phyloP scores from a whole-genome alignment of 2,888 invertebrate genomes.

The Ennomos erosarius region DNA sequence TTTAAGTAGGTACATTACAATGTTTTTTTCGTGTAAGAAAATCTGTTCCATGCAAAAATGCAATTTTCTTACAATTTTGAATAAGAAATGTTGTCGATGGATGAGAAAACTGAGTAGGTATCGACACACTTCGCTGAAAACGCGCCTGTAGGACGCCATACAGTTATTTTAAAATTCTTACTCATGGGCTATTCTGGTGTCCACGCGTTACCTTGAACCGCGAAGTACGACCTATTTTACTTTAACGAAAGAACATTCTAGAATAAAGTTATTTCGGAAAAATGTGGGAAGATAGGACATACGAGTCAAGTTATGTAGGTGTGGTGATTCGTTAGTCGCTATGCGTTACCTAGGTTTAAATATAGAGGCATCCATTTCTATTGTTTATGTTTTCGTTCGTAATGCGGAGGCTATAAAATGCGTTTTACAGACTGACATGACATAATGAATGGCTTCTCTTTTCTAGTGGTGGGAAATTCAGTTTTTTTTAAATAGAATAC shows the following conservation, averaged over 20 bases:
- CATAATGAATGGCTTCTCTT: no score
- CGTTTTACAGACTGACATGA: not conserved
- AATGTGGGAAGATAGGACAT: constrained; percentile 33
- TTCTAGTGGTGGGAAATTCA: no score
- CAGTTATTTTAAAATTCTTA: constrained; percentile 69
- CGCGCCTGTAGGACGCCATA: constrained; percentile 53
- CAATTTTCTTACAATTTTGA: constrained; percentile 14
- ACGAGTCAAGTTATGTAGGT: constrained; percentile 27
- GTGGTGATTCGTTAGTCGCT: constrained; percentile 22
- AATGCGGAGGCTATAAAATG: constrained; percentile 1
- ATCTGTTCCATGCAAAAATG: constrained; percentile 37
- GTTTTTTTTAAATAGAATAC: no score
- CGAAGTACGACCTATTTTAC: constrained; percentile 72
- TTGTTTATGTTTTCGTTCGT: constrained; percentile 15
- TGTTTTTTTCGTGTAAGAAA: not conserved
- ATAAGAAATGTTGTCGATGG: constrained; percentile 38
- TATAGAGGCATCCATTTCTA: constrained; percentile 11
- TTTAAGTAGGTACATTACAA: no score
- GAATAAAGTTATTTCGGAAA: constrained; percentile 39
- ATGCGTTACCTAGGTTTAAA: constrained; percentile 21
- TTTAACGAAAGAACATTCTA: constrained; percentile 67
- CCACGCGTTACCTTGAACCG: constrained; percentile 75
- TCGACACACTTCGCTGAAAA: constrained; percentile 39
- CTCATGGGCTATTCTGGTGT: constrained; percentile 72
- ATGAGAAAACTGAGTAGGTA: constrained; percentile 29